Base-by-base conservation (phyloP, 2,888 invertebrate species). In the Carpatolechia fugitivella region DNA sequence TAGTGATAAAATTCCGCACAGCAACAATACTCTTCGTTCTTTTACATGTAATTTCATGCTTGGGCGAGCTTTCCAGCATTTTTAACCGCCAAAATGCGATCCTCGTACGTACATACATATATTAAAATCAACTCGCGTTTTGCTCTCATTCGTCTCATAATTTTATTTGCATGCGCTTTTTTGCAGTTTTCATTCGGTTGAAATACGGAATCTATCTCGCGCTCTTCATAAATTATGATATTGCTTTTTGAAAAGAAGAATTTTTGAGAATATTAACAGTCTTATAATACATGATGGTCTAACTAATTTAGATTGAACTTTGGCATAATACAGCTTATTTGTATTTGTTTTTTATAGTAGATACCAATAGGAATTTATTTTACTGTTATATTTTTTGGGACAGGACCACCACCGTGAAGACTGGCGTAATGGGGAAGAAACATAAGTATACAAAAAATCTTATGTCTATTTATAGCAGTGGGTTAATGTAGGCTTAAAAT, bases 101-200 rank as follows among this genome's bases (percentile, higher is more conserved):
- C 66, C 70, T 62, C 66, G 65, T 73, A 69, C 72, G 70, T 76
- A 74, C 73, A 69, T 76, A 74, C 73, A 76, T 75, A 68, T 78
- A 81, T 81, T 76, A 77, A 75, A 76, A 81, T 85, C 85, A 82
- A 74, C 71, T 80, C 74, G 74, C 69, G 77, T 87, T 87, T 80
- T 74, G 72, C 69, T 76, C 75, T 86, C 85, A 88, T 88, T 82
- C 83, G 74, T 88, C 83, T 84, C 77, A 75, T 82, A 85, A 85
- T 84, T 82, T 74, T 74, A 80, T 87, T 84, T 80, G 68, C 71
- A 63, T 58, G 71, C 63, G 31, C 65, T 70, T 69, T 65, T 64
- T 66, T 68, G 64, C 60, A 66, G 66, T 69, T 73, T 68, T 70
- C 65, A 64, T 56, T 38, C 38, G 36, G 40, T 36, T 56, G 59